Evolutionary conservation across 2,113 vertebrate species (phyloP), one percentile per base, ranked within the genome.

Genomic region (Orcinus orca): DNA sequence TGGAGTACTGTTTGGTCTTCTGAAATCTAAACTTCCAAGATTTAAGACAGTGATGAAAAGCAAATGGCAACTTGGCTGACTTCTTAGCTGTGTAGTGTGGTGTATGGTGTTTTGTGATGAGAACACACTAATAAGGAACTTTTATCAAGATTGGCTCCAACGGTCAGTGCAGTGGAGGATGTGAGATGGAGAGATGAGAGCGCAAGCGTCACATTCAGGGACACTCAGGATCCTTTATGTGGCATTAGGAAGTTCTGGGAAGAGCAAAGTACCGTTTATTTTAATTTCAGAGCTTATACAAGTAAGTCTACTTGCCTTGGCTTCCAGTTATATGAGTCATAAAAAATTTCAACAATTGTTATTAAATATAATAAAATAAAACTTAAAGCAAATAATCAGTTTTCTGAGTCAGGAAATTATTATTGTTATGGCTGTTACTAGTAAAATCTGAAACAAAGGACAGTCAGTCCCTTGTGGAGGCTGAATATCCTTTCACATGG

Each of bases 1-100:
- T 15, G 8, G 6, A 77, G 36, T 31, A 55, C 76, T 90, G 63
- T 83, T 96, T 80, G 88, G 62, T 90, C 83, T 93, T 65, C 50
- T 60, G 50, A 50, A 90, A 76, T 76, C 85, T 80, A 85, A 93
- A 93, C 85, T 63, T 60, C 18, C 17, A 80, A 84, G 81, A 80
- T 58, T 68, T 79, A 83, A 96, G 80, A 80, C 80, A 58, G 58
- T 81, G 76, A 87, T 88, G 76, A 90, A 74, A 93, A 26, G 41
- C 76, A 70, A 50, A 82, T 70, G 81, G 80, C 79, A 33, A 58
- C 85, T 70, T 76, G 86, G 92, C 88, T 29, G 38, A 80, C 84
- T n/a, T 55, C 81, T 70, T 23, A 20, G 31, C 53, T 44, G 31
- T 84, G 84, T 18, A 26, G 80, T 67, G 31, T 31, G 82, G 55